Conservation (phyloP, 2,888 invertebrate species). For the Drosophila differens region DNA sequence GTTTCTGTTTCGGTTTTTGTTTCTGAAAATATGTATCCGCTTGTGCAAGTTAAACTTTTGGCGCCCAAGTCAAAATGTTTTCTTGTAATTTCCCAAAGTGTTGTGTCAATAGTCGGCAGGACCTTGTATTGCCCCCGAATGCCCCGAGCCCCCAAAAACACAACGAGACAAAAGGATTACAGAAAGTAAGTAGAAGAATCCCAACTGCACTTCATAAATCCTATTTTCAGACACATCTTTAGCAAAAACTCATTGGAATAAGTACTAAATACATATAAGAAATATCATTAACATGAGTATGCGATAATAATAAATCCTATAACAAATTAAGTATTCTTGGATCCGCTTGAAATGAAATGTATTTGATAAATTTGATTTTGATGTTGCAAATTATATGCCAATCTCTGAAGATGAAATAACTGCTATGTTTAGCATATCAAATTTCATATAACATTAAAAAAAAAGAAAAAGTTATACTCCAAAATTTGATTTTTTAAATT, state of each 20-base stretch:
- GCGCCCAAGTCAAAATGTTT: conserved; percentile 64
- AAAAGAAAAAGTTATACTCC: neutral
- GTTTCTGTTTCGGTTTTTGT: conserved; percentile 9
- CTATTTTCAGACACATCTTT: neutral
- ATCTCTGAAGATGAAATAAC: neutral
- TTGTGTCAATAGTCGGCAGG: conserved; percentile 73
- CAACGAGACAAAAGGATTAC: conserved; percentile 9
- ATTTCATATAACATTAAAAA: neutral
- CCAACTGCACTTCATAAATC: conserved; percentile 1
- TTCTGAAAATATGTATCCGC: conserved; percentile 10
- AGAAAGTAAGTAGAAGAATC: conserved; percentile 4
- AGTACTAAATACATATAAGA: neutral
- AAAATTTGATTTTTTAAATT: neutral
- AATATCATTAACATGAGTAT: neutral
- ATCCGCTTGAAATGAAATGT: neutral
- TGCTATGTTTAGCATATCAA: no score
- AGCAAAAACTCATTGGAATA: neutral
- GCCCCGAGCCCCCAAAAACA: conserved; percentile 1
- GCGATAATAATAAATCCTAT: neutral
- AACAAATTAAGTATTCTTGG: neutral
- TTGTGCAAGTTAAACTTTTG: conserved; percentile 40
- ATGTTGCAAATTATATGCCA: neutral
- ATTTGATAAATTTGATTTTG: neutral
- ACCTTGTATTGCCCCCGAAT: conserved; percentile 18
- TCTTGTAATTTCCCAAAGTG: conserved; percentile 81